Conservation (phyloP, 2,888 invertebrate species). For the Hemaris fuciformis region DNA sequence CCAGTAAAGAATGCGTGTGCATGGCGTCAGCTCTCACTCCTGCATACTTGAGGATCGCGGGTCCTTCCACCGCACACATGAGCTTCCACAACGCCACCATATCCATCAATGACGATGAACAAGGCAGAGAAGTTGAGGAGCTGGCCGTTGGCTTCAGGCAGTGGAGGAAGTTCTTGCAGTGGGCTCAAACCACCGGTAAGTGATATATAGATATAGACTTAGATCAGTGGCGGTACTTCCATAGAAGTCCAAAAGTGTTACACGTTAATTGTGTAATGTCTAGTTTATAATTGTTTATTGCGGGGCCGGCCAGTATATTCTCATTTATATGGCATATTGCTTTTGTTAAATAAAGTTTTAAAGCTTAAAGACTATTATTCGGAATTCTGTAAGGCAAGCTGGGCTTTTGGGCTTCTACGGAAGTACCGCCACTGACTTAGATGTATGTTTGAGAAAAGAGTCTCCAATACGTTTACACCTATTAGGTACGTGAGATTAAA, state of each 20-base stretch:
- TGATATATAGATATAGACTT: background rate
- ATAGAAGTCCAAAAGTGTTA: background rate
- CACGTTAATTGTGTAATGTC: no score
- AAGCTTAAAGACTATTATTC: no score
- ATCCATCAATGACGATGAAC: conserved; percentile 44
- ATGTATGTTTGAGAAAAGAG: no score
- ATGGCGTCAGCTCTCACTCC: conserved; percentile 87
- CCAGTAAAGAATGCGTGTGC: conserved; percentile 80
- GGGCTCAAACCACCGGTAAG: conserved; percentile 74
- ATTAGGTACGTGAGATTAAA: no score
- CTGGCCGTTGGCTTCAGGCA: conserved; percentile 46
- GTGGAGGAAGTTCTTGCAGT: conserved; percentile 66
- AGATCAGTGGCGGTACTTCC: background rate
- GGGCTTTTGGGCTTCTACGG: no score
- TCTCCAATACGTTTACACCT: no score
- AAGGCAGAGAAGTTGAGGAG: conserved; percentile 18
- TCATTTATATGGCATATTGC: no score
- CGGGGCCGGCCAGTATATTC: no score
- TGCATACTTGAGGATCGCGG: conserved; percentile 87
- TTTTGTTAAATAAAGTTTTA: no score
- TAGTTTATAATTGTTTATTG: no score
- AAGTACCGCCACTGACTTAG: no score
- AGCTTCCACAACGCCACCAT: conserved; percentile 63
- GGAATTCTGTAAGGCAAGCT: no score
- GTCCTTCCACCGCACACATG: conserved; percentile 82